These are phyloP conservation scores for Xestoiulus laeticollis DNA, from an alignment of 2,888 invertebrate species.

Conservation along the genomic window DNA sequence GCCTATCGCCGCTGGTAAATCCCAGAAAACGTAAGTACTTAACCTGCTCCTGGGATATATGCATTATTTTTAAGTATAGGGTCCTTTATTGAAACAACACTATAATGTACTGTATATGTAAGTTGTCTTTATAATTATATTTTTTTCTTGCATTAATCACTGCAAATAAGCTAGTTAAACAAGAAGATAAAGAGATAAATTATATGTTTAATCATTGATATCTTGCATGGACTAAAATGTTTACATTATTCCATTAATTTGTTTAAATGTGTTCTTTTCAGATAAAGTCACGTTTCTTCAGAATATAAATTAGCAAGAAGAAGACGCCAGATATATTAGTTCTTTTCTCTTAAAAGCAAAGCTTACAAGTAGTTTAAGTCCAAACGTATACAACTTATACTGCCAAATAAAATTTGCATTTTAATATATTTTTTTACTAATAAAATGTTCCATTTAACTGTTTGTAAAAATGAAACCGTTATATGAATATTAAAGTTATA, in stretches of 20 bases:
- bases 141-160: too few species aligned
- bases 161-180: too few species aligned
- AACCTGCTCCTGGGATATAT: not conserved
- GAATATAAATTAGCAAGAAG: not conserved
- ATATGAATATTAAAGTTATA: not conserved
- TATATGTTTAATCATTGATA: too few species aligned
- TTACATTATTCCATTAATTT: too few species aligned
- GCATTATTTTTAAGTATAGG: too few species aligned
- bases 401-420: not conserved
- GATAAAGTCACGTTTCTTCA: not conserved
- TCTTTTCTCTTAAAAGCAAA: not conserved
- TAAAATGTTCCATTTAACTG: not conserved
- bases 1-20: not conserved
- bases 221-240: too few species aligned
- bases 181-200: too few species aligned
- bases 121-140: too few species aligned
- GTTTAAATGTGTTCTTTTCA: not conserved
- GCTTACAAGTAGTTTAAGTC: not conserved
- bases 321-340: not conserved
- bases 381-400: not conserved
- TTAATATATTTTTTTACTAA: not conserved
- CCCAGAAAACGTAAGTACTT: not conserved
- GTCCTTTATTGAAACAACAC: too few species aligned
- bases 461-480: not conserved
- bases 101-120: too few species aligned